Conservation (phyloP, 2,888 invertebrate species). For the Rotaria socialis region DNA sequence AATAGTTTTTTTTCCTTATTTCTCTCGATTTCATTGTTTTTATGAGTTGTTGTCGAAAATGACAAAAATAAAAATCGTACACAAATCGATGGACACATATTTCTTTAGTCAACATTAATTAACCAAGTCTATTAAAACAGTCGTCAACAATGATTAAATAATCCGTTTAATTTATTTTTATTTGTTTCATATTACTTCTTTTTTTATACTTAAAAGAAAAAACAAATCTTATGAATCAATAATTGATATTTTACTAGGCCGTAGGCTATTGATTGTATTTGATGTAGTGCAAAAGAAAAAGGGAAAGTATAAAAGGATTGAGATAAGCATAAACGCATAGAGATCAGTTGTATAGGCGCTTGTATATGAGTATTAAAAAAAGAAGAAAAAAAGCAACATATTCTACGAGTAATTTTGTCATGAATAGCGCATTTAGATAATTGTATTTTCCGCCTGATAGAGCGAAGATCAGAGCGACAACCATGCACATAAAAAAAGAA, state of each 20-base stretch:
- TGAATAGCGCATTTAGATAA: neutral
- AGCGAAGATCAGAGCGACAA: neutral
- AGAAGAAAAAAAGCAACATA: neutral
- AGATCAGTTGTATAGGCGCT: neutral
- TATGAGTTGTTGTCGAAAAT: neutral
- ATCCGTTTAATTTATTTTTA: neutral
- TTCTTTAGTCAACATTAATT: neutral
- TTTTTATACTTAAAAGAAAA: neutral
- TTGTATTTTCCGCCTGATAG: neutral
- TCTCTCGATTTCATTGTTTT: neutral
- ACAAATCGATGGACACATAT: neutral
- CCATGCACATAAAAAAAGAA: neutral
- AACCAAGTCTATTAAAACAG: neutral
- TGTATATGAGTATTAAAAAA: neutral
- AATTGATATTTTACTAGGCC: neutral
- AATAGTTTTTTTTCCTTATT: neutral
- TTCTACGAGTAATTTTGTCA: neutral
- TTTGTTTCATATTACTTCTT: neutral
- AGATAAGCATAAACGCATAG: neutral
- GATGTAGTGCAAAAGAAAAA: neutral
- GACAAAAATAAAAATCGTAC: neutral
- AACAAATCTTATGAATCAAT: neutral
- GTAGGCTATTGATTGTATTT: constrained; percentile 2
- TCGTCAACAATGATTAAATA: neutral
- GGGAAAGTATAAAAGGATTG: neutral